phyloP scores from a whole-genome alignment of 1,140 invertebrate species.

The Coelopa frigida region DNA sequence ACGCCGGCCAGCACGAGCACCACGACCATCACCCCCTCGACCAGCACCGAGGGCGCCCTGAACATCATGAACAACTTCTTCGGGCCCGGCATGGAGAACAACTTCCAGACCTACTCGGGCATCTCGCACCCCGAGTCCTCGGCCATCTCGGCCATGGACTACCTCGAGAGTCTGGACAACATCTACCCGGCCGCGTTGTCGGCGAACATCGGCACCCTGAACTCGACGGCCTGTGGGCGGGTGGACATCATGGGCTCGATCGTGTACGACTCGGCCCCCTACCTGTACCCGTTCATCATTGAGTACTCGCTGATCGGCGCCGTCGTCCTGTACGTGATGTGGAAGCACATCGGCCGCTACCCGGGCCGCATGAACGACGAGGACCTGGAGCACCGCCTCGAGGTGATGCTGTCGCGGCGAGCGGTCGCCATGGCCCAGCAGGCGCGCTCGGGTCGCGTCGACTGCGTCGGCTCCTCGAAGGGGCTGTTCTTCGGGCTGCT shows the following conservation, averaged over 20 bases:
- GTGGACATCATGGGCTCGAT: constrained; percentile 90
- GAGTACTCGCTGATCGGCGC: constrained; percentile 96
- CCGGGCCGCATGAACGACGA: constrained; percentile 73
- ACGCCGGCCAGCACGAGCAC: constrained; percentile 44
- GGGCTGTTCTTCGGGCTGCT: constrained; percentile 90
- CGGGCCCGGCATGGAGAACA: constrained; percentile 42
- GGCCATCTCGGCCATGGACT: constrained; percentile 41
- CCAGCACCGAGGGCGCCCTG: constrained; percentile 46
- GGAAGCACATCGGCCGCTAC: constrained; percentile 87
- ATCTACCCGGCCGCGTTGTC: constrained; percentile 56
- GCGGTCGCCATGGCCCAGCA: constrained; percentile 76
- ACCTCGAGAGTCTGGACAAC: constrained; percentile 53
- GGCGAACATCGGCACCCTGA: constrained; percentile 50
- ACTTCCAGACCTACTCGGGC: constrained; percentile 39
- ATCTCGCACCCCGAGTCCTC: constrained; percentile 46
- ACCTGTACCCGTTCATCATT: constrained; percentile 93
- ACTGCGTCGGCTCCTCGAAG: constrained; percentile 87
- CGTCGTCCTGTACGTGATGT: constrained; percentile 96
- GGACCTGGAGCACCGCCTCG: constrained; percentile 74
- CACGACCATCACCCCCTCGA: constrained; percentile 39
- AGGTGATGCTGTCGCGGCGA: constrained; percentile 73
- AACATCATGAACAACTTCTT: constrained; percentile 42
- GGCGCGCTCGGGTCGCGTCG: constrained; percentile 71
- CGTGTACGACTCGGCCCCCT: constrained; percentile 83
- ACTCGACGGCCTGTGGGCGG: constrained; percentile 59